Evolutionary conservation across 35 echinoderm and acorn worm genomes (phyloP).

Genomic region (Apostichopus parvimensis): DNA sequence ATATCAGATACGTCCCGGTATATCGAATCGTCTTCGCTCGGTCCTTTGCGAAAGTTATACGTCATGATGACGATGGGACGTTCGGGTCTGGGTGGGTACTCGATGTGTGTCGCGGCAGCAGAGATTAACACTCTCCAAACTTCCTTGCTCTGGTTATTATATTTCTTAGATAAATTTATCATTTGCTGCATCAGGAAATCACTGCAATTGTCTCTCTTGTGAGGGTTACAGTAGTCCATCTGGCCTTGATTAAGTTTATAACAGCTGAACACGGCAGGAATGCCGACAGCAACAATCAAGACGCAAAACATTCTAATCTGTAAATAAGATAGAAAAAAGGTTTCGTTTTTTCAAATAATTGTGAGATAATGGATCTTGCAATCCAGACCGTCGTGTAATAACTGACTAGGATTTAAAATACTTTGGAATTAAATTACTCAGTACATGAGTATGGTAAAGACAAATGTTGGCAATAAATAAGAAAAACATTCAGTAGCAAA

Average conservation of each 20-base stretch:
- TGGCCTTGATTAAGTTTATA: neutral
- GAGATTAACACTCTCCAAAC: neutral
- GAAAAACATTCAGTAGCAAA: too few species aligned
- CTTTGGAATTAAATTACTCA: too few species aligned
- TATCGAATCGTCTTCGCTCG: neutral
- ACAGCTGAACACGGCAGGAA: neutral
- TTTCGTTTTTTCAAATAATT: too few species aligned
- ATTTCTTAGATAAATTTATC: neutral
- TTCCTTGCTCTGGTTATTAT: neutral
- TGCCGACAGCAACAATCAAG: neutral
- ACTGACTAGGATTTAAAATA: neutral
- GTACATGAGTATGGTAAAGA: too few species aligned
- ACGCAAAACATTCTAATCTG: neutral
- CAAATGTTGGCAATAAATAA: too few species aligned
- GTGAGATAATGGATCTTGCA: neutral
- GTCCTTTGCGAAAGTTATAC: neutral
- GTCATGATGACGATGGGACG: conserved; percentile 21
- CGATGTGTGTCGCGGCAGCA: neutral
- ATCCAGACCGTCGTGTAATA: neutral
- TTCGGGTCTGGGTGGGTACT: neutral
- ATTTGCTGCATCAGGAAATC: neutral
- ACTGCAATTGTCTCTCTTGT: neutral
- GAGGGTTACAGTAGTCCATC: neutral
- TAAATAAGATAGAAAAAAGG: neutral
- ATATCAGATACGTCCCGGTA: neutral